Conservation (phyloP, 2,113 vertebrate genomes). For the Heloderma charlesbogerti region DNA sequence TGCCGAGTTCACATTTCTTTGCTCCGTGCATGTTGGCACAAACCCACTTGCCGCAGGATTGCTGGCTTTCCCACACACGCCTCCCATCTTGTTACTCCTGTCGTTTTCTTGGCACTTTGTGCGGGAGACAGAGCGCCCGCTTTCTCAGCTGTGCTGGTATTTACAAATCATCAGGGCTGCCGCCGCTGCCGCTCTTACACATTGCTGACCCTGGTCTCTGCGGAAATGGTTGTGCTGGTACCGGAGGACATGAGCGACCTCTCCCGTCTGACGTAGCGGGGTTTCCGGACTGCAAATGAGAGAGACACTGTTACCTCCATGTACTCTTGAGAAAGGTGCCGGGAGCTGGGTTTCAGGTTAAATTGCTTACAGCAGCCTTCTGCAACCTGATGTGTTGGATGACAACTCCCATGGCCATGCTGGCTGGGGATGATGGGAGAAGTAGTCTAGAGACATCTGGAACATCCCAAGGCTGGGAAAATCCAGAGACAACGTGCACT, state of each 20-base stretch:
- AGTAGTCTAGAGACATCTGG: too few relatives aligned
- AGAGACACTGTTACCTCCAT: background rate
- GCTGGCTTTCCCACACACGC: background rate
- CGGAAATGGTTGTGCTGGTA: constrained; percentile 55
- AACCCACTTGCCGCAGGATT: background rate
- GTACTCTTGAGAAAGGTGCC: background rate
- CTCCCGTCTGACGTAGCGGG: constrained; percentile 78
- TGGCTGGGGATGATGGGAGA: too few relatives aligned
- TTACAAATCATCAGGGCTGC: background rate
- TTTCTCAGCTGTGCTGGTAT: background rate
- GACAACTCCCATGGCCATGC: too few relatives aligned
- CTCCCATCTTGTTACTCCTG: constrained; percentile 15
- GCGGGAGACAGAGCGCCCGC: constrained; percentile 2
- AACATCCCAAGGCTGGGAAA: too few relatives aligned
- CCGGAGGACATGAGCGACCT: constrained; percentile 60
- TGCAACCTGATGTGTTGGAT: too few relatives aligned
- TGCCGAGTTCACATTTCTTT: background rate
- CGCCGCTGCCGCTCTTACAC: constrained; percentile 62
- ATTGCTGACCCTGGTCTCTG: constrained; percentile 77
- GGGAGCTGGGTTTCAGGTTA: background rate
- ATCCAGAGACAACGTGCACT: too few relatives aligned
- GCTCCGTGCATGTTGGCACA: constrained; percentile 36
- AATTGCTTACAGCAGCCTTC: background rate
- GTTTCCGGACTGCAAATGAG: constrained; percentile 77
- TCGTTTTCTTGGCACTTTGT: constrained; percentile 44